These are phyloP conservation scores for Diorhabda carinulata DNA, from an alignment of 1,140 invertebrate genomes.

Conservation along the genomic window DNA sequence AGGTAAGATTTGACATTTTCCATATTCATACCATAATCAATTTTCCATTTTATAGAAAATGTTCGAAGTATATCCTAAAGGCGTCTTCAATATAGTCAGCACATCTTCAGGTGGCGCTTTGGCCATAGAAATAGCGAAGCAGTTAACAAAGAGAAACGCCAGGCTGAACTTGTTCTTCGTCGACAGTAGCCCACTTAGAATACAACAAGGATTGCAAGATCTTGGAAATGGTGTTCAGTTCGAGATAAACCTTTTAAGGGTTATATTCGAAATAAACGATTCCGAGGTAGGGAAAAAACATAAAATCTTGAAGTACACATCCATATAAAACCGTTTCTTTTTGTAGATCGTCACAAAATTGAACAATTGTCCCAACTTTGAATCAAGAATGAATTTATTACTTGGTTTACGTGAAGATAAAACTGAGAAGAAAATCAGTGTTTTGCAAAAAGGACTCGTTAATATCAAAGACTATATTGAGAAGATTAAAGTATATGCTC, in stretches of 20 bases:
- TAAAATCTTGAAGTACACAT: constrained; percentile 36
- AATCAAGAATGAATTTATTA: constrained; percentile 26
- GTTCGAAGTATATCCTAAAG: constrained; percentile 36
- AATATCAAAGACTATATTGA: constrained; percentile 31
- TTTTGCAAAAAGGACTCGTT: constrained; percentile 30
- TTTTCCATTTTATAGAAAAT: constrained; percentile 37
- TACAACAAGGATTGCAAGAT: constrained; percentile 38
- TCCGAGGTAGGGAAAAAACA: constrained; percentile 33
- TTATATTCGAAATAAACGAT: constrained; percentile 39
- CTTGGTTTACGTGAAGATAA: constrained; percentile 28
- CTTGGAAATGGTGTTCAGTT: constrained; percentile 38
- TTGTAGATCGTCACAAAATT: constrained; percentile 34
- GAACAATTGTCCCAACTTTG: constrained; percentile 24
- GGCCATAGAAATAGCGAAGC: constrained; percentile 43
- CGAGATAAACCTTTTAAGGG: constrained; percentile 32
- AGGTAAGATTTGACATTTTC: constrained; percentile 18
- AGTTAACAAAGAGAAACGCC: constrained; percentile 36
- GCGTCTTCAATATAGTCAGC: constrained; percentile 44
- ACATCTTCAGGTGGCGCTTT: constrained; percentile 45
- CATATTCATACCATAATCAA: neutral
- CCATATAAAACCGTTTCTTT: neutral
- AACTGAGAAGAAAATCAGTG: constrained; percentile 24
- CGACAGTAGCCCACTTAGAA: constrained; percentile 43
- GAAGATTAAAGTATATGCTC: constrained; percentile 28
- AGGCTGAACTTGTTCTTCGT: constrained; percentile 42